phyloP scores from a whole-genome alignment of 2,113 vertebrate genomes.

The Gorsachius goisagi region DNA sequence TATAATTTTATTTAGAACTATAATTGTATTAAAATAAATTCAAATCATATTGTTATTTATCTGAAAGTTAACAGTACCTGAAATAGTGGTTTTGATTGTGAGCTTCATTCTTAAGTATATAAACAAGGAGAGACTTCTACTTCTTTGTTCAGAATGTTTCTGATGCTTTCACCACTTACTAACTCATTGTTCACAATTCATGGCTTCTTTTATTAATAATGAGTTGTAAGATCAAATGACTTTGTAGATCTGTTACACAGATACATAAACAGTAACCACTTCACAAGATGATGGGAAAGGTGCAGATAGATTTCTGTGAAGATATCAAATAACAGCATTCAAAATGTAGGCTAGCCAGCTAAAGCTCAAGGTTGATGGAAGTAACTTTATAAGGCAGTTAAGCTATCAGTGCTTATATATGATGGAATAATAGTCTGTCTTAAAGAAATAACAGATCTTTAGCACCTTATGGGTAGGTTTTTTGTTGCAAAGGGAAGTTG shows the following conservation, averaged over 20 bases:
- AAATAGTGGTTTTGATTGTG: not conserved
- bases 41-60: not conserved
- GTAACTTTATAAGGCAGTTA: not conserved
- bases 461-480: not conserved
- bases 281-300: not conserved
- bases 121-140: not conserved
- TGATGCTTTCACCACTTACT: not conserved
- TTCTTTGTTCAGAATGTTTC: not conserved
- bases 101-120: not conserved
- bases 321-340: not conserved
- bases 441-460: not conserved
- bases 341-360: not conserved
- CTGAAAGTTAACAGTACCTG: not conserved
- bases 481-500: not conserved
- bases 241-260: not conserved
- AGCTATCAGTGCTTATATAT: not conserved
- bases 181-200: not conserved
- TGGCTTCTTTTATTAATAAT: not conserved
- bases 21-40: not conserved
- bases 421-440: not conserved
- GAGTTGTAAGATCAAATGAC: not conserved
- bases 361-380: not conserved
- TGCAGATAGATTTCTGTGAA: not conserved
- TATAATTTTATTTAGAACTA: not conserved
- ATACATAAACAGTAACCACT: not conserved